These are phyloP conservation scores for Camelus bactrianus DNA, from an alignment of 2,113 vertebrate species.

Conservation along the genomic window DNA sequence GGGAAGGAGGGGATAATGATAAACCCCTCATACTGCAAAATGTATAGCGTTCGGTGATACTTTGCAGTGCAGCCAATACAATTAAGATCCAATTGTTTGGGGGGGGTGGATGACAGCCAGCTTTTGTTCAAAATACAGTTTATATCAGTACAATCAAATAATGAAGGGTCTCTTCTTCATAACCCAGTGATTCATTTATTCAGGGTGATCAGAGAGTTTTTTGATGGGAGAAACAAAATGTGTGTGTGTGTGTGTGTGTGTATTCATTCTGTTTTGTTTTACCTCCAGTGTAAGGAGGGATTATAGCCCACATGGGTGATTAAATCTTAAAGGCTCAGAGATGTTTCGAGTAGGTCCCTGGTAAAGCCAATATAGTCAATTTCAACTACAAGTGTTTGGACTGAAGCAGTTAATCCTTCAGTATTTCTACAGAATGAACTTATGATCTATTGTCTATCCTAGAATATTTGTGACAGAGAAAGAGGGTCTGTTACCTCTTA, in stretches of 20 bases:
- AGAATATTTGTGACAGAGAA: not conserved
- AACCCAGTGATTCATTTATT: not conserved
- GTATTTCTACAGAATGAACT: not conserved
- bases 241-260: not conserved
- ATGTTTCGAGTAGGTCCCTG: not conserved
- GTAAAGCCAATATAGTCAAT: not conserved
- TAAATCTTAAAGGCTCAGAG: not conserved
- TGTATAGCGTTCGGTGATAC: not conserved
- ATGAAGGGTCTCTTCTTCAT: not conserved
- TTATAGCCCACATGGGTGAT: not conserved
- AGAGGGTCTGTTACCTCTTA: not conserved
- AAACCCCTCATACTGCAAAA: not conserved
- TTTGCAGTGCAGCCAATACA: no score
- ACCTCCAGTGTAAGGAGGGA: no score
- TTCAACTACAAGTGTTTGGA: not conserved
- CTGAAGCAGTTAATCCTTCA: not conserved
- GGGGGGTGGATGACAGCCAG: no score
- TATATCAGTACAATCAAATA: not conserved
- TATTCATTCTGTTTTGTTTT: not conserved
- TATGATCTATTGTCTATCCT: not conserved
- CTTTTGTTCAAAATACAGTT: not conserved
- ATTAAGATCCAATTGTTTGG: not conserved
- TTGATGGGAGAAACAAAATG: not conserved
- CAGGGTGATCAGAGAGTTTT: fast-evolving
- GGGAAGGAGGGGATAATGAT: not conserved